Evolutionary conservation across 2,797 vertebrate genomes (phyloP), one percentile per base, ranked within the genome.

Genomic region (Ctenopoma kingsleyae): DNA sequence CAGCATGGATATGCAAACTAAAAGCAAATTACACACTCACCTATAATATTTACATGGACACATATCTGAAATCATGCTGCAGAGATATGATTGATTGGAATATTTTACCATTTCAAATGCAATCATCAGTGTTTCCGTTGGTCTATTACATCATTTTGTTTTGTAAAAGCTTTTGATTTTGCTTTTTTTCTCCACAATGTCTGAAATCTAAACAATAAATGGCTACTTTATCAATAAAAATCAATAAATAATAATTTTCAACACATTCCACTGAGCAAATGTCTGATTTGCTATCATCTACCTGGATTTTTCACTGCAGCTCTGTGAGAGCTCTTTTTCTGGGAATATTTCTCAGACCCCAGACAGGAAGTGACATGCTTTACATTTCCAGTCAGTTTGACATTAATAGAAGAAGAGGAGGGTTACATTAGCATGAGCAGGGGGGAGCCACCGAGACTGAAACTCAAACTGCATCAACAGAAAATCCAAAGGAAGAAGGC

Each of bases 191-290:
- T 46, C 41, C 52, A 25, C 23, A 38, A 15, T 35, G 11, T 58
- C 58, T 16, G 30, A 52, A 20, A 60, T 38, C 41, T 6, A 11
- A 36, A 1, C 2, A 43, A 65, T 54, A 57, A 57, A 46, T 5
- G 13, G 41, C 62, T 30, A 11, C 59, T 27, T 36, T 19, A 4
- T 44, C n/a, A 19, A 19, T 3, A 16, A 16, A 41, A 41, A 41
- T 41, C 4, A 38, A 38, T 38, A 68, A 53, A 75, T 30, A 8
- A 68, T 41, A 5, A 52, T 41, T 25, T 44, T 9, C 2, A 4
- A 46, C 40, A 47, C 27, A 58, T 63, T 76, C 30, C 23, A 0
- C 8, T 23, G 46, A 74, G 71, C 56, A 59, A 74, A 71, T 38
- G 35, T 67, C 36, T 58, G 46, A 54, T 65, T 71, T 69, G 20